Conservation (phyloP, 2,113 vertebrate species). For the Tenrec ecaudatus region DNA sequence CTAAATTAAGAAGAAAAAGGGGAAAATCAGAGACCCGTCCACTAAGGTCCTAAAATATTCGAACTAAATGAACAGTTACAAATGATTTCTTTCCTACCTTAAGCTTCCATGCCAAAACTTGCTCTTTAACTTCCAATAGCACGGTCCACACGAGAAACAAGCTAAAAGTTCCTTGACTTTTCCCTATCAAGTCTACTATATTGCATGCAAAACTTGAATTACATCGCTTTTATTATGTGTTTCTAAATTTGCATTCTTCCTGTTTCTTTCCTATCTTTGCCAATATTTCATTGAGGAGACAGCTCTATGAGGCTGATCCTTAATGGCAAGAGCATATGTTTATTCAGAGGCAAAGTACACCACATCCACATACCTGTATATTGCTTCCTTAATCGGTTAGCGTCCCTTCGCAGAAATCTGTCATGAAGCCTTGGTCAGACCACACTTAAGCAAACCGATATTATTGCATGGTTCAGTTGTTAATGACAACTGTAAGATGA, state of each 20-base stretch:
- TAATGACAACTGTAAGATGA: constrained; percentile 17
- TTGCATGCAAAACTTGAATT: constrained; percentile 12
- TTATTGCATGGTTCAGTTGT: not conserved
- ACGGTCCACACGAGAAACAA: not conserved
- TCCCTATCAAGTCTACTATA: not conserved
- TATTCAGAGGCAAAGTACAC: not conserved
- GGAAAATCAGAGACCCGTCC: not conserved
- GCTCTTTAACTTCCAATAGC: constrained; percentile 3
- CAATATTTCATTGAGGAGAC: not conserved
- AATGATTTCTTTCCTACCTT: not conserved
- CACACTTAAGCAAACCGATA: not conserved
- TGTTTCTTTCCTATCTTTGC: not conserved
- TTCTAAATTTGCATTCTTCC: constrained; percentile 39
- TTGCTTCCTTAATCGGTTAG: not conserved
- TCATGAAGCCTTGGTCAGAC: not conserved
- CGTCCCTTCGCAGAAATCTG: not conserved
- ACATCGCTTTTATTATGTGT: not conserved
- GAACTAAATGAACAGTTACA: not conserved
- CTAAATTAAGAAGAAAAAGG: constrained; percentile 26
- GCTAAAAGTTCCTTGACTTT: not conserved
- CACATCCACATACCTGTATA: not conserved
- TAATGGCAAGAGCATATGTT: not conserved
- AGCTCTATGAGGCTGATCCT: not conserved
- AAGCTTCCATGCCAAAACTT: constrained; percentile 7
- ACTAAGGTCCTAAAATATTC: constrained; percentile 4